Evolutionary conservation across 2,888 invertebrate species (phyloP).

Genomic region (Dexiosoma caninum): DNA sequence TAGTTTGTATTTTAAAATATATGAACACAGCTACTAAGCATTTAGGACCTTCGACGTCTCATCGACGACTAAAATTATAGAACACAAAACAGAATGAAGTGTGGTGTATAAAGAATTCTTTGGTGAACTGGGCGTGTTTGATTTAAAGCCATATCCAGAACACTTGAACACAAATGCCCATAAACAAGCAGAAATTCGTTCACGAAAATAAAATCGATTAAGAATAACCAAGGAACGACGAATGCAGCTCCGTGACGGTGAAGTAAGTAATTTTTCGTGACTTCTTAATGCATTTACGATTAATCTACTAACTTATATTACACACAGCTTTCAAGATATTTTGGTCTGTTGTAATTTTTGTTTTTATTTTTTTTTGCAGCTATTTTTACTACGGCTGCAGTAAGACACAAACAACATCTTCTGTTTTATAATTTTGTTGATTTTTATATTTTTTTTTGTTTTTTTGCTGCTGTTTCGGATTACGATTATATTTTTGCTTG

Average conservation of each 20-base stretch:
- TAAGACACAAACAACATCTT: constrained; percentile 10
- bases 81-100: no score
- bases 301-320: constrained; percentile 56
- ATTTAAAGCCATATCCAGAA: no score
- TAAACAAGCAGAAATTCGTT: neutral
- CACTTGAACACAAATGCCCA: neutral
- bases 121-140: no score
- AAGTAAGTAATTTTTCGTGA: constrained; percentile 34
- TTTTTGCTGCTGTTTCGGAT: neutral
- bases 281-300: constrained; percentile 61
- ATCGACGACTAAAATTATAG: no score
- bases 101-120: no score
- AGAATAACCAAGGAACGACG: neutral
- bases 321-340: constrained; percentile 50
- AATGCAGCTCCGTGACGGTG: constrained; percentile 14
- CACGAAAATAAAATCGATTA: neutral
- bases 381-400: neutral
- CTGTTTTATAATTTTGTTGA: neutral
- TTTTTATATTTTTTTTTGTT: neutral
- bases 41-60: no score
- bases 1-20: no score
- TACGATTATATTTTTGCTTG: constrained; percentile 47
- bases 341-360: constrained; percentile 4
- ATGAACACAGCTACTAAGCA: no score
- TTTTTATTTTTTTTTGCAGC: neutral